Conservation (phyloP, 2,113 vertebrate genomes). For the Malurus alboscapulatus region DNA sequence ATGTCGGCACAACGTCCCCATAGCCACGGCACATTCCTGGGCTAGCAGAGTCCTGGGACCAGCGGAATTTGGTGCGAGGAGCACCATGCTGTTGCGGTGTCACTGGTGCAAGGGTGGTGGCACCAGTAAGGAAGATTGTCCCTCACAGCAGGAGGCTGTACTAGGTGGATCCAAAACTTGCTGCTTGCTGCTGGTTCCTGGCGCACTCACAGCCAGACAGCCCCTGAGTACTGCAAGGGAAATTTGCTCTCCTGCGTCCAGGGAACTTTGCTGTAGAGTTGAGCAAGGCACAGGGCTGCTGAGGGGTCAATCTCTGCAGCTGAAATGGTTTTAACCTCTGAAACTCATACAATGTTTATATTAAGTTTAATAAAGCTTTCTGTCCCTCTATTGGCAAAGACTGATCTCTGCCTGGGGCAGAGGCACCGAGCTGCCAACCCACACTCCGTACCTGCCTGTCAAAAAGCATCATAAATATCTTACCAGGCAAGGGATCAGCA, state of each 20-base stretch:
- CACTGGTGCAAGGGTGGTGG: neutral
- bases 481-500: neutral
- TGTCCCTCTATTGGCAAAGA: neutral
- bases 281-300: neutral
- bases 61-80: fast-evolving
- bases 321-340: neutral
- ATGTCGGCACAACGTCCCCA: fast-evolving
- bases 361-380: neutral
- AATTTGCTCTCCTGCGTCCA: neutral
- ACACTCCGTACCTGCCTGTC: neutral
- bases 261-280: neutral
- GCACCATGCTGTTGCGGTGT: fast-evolving
- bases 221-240: neutral
- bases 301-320: neutral
- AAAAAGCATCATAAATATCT: neutral
- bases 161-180: fast-evolving
- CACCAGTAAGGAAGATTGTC: neutral
- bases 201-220: fast-evolving
- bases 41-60: fast-evolving
- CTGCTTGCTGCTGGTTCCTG: neutral
- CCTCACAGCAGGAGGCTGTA: neutral
- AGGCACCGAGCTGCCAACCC: neutral
- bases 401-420: neutral
- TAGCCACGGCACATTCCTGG: fast-evolving
- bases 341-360: neutral